Evolutionary conservation across 1,140 invertebrate genomes (phyloP), one percentile per base, ranked within the genome.

Genomic region (Caerostris extrusa): DNA sequence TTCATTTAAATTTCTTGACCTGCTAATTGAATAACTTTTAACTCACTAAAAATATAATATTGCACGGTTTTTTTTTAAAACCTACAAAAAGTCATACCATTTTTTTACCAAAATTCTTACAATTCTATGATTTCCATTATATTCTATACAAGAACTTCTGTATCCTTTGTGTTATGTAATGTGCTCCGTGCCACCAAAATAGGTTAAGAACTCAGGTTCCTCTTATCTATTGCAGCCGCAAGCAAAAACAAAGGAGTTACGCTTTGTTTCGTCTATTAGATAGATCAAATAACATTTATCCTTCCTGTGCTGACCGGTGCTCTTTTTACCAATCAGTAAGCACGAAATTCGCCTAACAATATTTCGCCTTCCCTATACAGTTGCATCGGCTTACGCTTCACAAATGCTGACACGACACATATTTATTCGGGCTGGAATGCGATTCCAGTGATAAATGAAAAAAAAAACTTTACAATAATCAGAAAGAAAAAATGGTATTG

Each of bases 261-360:
- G 57, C 85, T 87, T 87, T 87, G 60, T 90, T 90, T 90, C 88
- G 64, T 77, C 88, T 77, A 90, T 90, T 58, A 90, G 88, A 77
- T 71, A 61, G 67, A 90, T 71, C 88, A 90, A 90, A 90, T 90
- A 90, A 90, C 88, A 90, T 90, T 90, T 90, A 90, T 90, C 88
- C 67, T 57, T 57, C 12, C 88, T 57, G 57, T 90, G 88, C 88
- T 90, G 88, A 90, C 88, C 88, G 55, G n/a, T 69, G 88, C 88
- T 90, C 64, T 77, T 90, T 90, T 90, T 90, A 90, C 69, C 88
- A 90, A 90, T 90, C 88, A 90, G 61, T 90, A 90, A 90, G 88
- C 88, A 90, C 69, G 88, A 90, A 90, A 90, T 90, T 90, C 88
- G 88, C 57, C 67, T 90, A 90, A 77, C 88, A 90, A 90, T 90